Evolutionary conservation across 2,888 invertebrate species (phyloP).

Genomic region (Brachypalpus laphriformis): DNA sequence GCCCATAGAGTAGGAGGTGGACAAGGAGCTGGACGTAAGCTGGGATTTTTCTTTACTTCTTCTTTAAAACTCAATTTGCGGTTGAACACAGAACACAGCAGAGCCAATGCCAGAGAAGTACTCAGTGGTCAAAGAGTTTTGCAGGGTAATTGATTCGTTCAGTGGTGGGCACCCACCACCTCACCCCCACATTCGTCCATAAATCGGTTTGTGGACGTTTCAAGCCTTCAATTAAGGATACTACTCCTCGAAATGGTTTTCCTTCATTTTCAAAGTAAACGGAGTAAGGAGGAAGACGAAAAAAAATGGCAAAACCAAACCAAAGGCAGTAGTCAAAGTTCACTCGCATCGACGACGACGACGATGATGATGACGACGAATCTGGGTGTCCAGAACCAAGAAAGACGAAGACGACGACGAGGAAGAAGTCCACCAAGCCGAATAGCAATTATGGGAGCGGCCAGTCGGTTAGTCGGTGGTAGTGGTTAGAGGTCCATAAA

Average conservation of each 20-base stretch:
- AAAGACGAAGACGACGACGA: constrained; percentile 13
- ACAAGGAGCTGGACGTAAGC: neutral
- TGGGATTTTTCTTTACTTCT: constrained; percentile 13
- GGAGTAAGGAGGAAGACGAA: constrained; percentile 8
- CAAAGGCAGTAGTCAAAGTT: constrained; percentile 34
- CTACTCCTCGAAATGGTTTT: constrained; percentile 41
- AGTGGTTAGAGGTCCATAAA: constrained; percentile 63
- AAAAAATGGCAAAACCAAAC: constrained; percentile 6
- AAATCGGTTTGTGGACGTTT: constrained; percentile 65
- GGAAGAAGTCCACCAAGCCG: constrained; percentile 34
- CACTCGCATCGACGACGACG: neutral
- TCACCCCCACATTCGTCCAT: constrained; percentile 26
- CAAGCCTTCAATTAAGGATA: constrained; percentile 60
- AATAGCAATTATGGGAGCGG: constrained; percentile 60
- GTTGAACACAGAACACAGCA: constrained; percentile 46
- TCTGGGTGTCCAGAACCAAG: neutral
- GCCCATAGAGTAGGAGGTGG: neutral
- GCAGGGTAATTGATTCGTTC: constrained; percentile 46
- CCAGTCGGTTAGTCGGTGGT: constrained; percentile 11
- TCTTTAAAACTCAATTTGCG: constrained; percentile 65
- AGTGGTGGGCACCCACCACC: constrained; percentile 1
- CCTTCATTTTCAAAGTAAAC: constrained; percentile 48
- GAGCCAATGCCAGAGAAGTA: constrained; percentile 16
- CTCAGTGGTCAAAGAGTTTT: constrained; percentile 57
- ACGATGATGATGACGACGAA: constrained; percentile 15